phyloP scores from a whole-genome alignment of 2,113 vertebrate genomes.

The Grammomys dolichurus region DNA sequence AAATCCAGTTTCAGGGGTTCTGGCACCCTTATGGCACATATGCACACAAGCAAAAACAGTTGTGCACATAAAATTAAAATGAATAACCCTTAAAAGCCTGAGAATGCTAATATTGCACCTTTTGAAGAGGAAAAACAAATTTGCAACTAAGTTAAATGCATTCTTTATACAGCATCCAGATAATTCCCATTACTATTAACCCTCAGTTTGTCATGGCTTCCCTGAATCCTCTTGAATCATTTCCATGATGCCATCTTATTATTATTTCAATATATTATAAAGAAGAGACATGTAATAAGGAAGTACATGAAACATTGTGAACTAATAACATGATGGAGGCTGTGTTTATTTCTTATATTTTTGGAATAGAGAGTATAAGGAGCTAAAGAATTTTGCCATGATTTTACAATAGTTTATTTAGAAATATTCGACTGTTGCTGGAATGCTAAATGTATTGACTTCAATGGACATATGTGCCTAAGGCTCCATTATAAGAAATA shows the following conservation, averaged over 20 bases:
- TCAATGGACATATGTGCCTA: background rate
- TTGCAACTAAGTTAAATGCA: background rate
- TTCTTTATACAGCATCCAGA: background rate
- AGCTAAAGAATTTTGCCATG: slow-evolving; percentile 22
- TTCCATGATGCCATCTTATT: background rate
- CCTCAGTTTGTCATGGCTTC: background rate
- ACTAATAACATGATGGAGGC: background rate
- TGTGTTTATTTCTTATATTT: background rate
- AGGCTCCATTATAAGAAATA: background rate
- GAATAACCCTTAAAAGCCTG: background rate
- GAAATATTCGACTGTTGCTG: slow-evolving; percentile 28
- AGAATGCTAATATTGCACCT: background rate
- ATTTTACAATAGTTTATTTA: background rate
- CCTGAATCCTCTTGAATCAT: slow-evolving; percentile 35
- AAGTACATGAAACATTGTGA: background rate
- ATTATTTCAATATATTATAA: slow-evolving; percentile 28
- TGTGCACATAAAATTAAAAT: background rate
- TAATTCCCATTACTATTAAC: slow-evolving; percentile 51
- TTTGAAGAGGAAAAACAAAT: slow-evolving; percentile 36
- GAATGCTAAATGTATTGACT: slow-evolving; percentile 3
- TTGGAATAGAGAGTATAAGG: background rate
- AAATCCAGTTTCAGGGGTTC: background rate
- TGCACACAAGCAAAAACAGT: background rate
- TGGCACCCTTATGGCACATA: background rate
- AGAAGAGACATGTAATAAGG: background rate